These are phyloP conservation scores for Passer montanus DNA, from an alignment of 2,113 vertebrate genomes.

Conservation along the genomic window DNA sequence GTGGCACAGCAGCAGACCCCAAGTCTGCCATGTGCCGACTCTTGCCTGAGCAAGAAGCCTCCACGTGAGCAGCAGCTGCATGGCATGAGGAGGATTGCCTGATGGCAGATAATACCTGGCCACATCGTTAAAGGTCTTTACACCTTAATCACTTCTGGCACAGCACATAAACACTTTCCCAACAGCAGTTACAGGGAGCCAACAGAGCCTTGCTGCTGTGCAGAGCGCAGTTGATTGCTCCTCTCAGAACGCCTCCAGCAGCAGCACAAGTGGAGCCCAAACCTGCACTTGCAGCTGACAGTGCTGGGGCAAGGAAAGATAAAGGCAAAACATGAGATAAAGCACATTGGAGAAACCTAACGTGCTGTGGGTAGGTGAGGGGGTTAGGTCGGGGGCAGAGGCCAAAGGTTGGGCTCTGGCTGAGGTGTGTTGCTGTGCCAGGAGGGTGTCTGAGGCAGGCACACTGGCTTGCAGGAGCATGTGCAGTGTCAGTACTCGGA, in stretches of 20 bases:
- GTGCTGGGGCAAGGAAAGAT: background rate
- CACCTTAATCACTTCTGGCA: background rate
- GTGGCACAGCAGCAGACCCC: background rate
- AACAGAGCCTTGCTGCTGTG: background rate
- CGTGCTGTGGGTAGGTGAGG: background rate
- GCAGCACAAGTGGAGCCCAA: background rate
- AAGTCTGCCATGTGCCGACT: background rate
- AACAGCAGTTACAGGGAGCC: background rate
- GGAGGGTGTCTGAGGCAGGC: background rate
- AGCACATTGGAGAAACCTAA: background rate
- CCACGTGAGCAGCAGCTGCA: rapidly evolving
- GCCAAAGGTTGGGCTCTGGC: background rate
- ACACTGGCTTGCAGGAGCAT: rapidly evolving
- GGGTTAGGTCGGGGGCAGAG: background rate
- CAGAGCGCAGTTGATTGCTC: rapidly evolving
- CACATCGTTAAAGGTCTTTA: background rate
- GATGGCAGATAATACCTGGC: background rate
- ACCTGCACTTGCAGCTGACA: background rate
- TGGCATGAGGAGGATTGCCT: background rate
- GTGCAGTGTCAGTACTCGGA: background rate
- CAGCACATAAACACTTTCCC: background rate
- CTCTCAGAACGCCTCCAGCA: background rate
- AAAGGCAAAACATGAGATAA: background rate
- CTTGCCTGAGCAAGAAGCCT: background rate
- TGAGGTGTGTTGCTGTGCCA: background rate